Evolutionary conservation across 2,113 vertebrate genomes (phyloP).

Genomic region (Speoplatyrhinus poulsoni): DNA sequence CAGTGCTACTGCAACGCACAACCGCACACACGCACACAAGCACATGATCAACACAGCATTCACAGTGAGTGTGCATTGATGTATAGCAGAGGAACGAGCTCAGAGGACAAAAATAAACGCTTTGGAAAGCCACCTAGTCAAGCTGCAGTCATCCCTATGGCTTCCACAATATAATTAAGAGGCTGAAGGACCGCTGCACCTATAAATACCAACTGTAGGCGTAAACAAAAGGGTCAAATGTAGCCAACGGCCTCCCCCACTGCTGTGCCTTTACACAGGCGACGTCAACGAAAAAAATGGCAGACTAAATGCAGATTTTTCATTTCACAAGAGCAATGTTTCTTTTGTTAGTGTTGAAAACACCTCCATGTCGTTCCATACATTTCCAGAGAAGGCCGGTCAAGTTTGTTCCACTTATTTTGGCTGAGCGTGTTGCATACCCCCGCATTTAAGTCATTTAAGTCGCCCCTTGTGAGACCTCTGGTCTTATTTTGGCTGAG

Average conservation of each 20-base stretch:
- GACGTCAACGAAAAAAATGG: constrained; percentile 28
- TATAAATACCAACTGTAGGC: constrained; percentile 68
- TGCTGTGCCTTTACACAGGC: constrained; percentile 32
- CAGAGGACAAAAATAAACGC: constrained; percentile 27
- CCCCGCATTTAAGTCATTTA: neutral
- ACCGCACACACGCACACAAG: constrained; percentile 3
- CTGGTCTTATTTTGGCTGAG: constrained; percentile 5
- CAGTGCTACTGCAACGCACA: neutral
- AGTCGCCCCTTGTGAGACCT: constrained; percentile 2
- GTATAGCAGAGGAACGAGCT: constrained; percentile 16
- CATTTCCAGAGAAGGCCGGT: neutral
- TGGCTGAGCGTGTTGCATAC: neutral
- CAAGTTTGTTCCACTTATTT: constrained; percentile 6
- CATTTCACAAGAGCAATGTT: neutral
- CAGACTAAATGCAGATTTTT: constrained; percentile 13
- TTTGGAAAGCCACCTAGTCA: constrained; percentile 48
- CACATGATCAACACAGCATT: constrained; percentile 11
- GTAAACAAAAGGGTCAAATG: constrained; percentile 63
- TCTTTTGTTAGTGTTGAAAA: neutral
- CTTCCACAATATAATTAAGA: constrained; percentile 54
- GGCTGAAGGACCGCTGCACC: constrained; percentile 42
- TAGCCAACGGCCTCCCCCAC: constrained; percentile 45
- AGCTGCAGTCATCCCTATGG: constrained; percentile 52
- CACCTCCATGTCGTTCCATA: neutral
- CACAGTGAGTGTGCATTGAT: constrained; percentile 7